A percentile compares a stretch with the other conserved stretches of the same genome.
These are phyloP conservation scores for Heteromormyrus szaboi DNA, from an alignment of 2,797 vertebrate species.

Conservation along the genomic window DNA sequence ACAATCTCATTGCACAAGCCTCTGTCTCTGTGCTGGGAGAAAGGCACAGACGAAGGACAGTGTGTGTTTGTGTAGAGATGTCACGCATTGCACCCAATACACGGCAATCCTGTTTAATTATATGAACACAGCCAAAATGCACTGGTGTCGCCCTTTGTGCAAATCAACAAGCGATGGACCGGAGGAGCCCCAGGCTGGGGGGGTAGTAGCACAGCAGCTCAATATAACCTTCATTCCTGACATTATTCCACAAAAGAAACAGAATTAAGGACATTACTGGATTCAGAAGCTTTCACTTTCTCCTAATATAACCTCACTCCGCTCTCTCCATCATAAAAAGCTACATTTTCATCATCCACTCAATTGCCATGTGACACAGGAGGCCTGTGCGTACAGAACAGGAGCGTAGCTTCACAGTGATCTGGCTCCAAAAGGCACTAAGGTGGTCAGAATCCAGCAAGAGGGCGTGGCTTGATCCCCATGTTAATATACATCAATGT, in stretches of 20 bases:
- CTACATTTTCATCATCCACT: not conserved
- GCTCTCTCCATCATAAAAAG: not conserved
- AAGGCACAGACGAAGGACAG: not conserved
- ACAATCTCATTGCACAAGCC: not conserved
- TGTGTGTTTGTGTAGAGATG: not conserved
- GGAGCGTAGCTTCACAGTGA: not conserved
- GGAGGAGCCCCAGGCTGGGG: not conserved
- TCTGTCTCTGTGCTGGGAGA: not conserved
- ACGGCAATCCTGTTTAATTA: slow-evolving; percentile 9
- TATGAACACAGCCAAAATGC: slow-evolving; percentile 35
- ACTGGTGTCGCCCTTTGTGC: slow-evolving; percentile 29
- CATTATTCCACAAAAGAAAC: not conserved
- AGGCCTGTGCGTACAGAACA: not conserved
- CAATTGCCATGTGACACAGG: not conserved
- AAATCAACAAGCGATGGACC: slow-evolving; percentile 15
- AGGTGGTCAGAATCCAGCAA: not conserved
- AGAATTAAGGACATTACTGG: not conserved
- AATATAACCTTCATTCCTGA: not conserved
- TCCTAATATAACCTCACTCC: not conserved
- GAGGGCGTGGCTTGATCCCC: not conserved
- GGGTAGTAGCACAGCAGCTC: not conserved
- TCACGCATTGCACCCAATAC: not conserved
- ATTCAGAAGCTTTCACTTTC: not conserved
- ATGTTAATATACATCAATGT: not conserved
- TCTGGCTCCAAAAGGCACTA: slow-evolving; percentile 5